Evolutionary conservation across 2,113 vertebrate genomes (phyloP).

Genomic region (Notarius quadriscutis): DNA sequence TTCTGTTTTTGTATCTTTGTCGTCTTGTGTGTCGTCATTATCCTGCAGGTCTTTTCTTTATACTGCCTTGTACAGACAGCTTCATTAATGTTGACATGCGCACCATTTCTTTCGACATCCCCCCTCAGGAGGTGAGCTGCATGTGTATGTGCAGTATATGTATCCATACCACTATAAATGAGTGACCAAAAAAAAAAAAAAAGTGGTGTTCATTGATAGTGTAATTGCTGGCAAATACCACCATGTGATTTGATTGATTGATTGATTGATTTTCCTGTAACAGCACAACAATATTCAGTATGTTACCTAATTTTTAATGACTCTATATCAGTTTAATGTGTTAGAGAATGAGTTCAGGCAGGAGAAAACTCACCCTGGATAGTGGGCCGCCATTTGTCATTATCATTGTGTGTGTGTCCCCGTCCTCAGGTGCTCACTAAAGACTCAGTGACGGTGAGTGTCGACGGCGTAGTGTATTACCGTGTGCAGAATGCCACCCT

Average conservation of each 20-base stretch:
- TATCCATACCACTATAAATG: not conserved
- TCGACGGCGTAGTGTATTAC: conserved; percentile 96
- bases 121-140: conserved; percentile 89
- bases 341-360: not conserved
- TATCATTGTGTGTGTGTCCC: not conserved
- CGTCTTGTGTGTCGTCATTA: conserved; percentile 45
- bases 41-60: conserved; percentile 86
- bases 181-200: too few species aligned
- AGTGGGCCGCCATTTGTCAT: not conserved
- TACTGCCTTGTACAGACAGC: conserved; percentile 94
- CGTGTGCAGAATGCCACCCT: conserved; percentile 89
- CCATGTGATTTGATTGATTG: not conserved
- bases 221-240: not conserved
- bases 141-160: not conserved
- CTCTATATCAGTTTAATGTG: not conserved
- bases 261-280: not conserved
- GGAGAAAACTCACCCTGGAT: not conserved
- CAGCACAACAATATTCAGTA: not conserved
- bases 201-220: not conserved
- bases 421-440: conserved; percentile 86
- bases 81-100: conserved; percentile 98
- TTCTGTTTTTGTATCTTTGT: conserved; percentile 56
- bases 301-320: not conserved
- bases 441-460: conserved; percentile 91
- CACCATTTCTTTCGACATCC: conserved; percentile 94